Conservation (phyloP, 1,140 invertebrate species). For the Heliconius nattereri region DNA sequence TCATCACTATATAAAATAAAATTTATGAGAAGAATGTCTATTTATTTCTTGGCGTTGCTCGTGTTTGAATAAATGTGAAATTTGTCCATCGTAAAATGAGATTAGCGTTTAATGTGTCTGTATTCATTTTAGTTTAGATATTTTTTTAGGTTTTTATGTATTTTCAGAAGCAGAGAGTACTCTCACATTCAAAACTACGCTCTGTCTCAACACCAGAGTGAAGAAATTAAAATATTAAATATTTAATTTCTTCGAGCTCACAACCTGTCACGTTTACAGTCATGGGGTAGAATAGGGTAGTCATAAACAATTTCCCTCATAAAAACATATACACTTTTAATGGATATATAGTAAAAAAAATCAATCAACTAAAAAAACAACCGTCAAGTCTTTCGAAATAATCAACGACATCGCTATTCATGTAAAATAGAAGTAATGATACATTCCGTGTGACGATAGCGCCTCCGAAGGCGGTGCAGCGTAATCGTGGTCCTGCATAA, state of each 20-base stretch:
- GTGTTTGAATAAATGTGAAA: slow-evolving; percentile 3
- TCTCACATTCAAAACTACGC: no score
- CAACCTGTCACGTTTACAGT: no score
- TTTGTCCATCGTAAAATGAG: slow-evolving; percentile 7
- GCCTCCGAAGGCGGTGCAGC: slow-evolving; percentile 23
- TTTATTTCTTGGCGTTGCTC: neutral
- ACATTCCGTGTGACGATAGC: slow-evolving; percentile 13
- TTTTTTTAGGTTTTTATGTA: neutral
- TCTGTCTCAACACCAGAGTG: no score
- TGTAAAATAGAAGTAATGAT: slow-evolving; percentile 16
- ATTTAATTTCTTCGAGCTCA: no score
- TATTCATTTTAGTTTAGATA: neutral
- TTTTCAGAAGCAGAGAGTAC: no score
- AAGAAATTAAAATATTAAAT: no score
- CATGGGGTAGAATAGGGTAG: no score
- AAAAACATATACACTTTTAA: no score
- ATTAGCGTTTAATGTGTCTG: slow-evolving; percentile 5
- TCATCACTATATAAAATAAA: slow-evolving; percentile 15
- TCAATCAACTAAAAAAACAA: neutral
- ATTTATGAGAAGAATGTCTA: neutral
- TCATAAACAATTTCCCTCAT: no score
- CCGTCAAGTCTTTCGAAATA: neutral
- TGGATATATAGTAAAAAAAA: neutral
- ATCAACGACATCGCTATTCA: neutral
- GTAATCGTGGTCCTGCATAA: slow-evolving; percentile 50